Conservation (phyloP, 2,888 invertebrate genomes). For the Chymomyza amoena region DNA sequence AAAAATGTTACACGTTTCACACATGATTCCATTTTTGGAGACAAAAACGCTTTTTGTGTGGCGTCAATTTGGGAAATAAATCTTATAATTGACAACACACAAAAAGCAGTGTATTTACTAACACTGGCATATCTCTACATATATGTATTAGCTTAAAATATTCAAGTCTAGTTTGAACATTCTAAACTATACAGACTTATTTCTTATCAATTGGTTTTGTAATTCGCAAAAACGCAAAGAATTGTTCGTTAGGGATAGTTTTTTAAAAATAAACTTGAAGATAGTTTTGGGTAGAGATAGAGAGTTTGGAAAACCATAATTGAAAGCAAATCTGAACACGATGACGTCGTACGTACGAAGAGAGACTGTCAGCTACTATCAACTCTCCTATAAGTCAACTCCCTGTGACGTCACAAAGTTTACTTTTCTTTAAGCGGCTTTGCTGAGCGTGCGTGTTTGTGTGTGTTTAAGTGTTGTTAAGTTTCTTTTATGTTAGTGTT, state of each 20-base stretch:
- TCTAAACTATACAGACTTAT: constrained; percentile 51
- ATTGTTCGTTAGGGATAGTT: constrained; percentile 57
- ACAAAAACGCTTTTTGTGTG: constrained; percentile 14
- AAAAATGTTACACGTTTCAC: constrained; percentile 66
- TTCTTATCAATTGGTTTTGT: constrained; percentile 74
- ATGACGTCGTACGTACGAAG: neutral
- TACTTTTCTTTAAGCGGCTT: neutral
- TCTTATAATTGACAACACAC: constrained; percentile 13
- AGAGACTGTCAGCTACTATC: neutral
- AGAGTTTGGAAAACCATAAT: constrained; percentile 49
- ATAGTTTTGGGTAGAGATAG: constrained; percentile 31
- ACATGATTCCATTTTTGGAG: constrained; percentile 76
- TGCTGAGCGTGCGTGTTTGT: constrained; percentile 18
- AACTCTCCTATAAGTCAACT: constrained; percentile 11
- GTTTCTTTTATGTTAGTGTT: constrained; percentile 12
- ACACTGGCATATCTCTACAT: neutral
- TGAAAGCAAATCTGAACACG: constrained; percentile 21
- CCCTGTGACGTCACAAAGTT: neutral
- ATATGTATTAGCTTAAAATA: constrained; percentile 53
- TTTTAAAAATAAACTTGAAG: constrained; percentile 45
- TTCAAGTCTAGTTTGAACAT: constrained; percentile 59
- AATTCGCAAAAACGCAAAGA: constrained; percentile 79
- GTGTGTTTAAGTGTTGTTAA: neutral
- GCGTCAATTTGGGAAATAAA: neutral
- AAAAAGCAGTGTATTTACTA: constrained; percentile 11